Evolutionary conservation across 2,113 vertebrate genomes (phyloP).

Genomic region (Neolamprologus longior): DNA sequence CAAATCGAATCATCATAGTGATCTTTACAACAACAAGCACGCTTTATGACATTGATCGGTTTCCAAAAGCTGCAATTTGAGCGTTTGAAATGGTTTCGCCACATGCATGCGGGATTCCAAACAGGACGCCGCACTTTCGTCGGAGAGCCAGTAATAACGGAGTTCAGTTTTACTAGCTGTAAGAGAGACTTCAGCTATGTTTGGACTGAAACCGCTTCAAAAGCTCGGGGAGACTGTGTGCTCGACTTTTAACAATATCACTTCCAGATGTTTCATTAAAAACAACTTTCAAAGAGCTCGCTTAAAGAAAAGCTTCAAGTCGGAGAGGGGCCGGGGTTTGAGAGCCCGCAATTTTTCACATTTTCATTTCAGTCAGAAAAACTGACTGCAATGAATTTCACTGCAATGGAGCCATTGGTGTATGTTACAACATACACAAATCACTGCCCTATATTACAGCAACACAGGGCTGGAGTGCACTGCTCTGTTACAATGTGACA

Average conservation of each 20-base stretch:
- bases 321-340: conserved; percentile 36
- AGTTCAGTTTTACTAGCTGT: conserved; percentile 48
- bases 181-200: conserved; percentile 42
- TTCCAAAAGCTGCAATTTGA: conserved; percentile 55
- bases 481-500: not conserved
- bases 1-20: conserved; percentile 48
- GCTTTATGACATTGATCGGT: conserved; percentile 51
- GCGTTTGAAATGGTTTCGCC: conserved; percentile 52
- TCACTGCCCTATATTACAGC: not conserved
- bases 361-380: conserved; percentile 24
- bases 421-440: not conserved
- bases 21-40: conserved; percentile 54
- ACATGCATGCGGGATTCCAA: conserved; percentile 41
- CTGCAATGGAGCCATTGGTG: not conserved
- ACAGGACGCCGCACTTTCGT: conserved; percentile 47
- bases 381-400: not conserved
- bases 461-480: not conserved
- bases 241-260: conserved; percentile 56
- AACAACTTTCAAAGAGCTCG: conserved; percentile 44
- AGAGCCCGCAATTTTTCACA: conserved; percentile 20
- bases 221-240: conserved; percentile 25
- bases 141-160: conserved; percentile 58
- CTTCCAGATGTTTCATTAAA: conserved; percentile 68
- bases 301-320: conserved; percentile 32
- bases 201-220: conserved; percentile 59